Evolutionary conservation across 2,888 invertebrate genomes (phyloP), one percentile per base, ranked within the genome.

Genomic region (Eubasilissa splendida): DNA sequence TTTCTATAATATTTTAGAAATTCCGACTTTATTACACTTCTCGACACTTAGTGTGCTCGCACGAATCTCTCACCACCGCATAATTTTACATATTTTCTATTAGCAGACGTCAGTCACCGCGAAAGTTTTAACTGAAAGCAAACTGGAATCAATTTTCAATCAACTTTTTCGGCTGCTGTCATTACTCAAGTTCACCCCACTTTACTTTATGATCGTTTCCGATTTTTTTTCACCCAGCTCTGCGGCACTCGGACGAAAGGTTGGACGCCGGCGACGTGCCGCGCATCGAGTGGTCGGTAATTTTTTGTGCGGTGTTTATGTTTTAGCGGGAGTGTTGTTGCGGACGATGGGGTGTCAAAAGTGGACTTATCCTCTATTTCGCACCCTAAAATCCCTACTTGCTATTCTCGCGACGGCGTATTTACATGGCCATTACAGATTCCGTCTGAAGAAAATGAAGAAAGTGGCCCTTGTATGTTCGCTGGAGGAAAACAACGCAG

Each of bases 371-470:
- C 31, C 33, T 9, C 50, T 33, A 70, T 8, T 63, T 63, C 8
- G 22, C 11, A 31, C 11, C 0, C 22, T 22, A 11, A 52, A 80
- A 63, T 76, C 80, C 76, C 80, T 54, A 76, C 80, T 73, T 76
- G 80, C 60, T 63, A 80, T 80, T 80, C 76, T 65, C n/a, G 56
- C 70, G 71, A 76, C 56, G 75, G 12, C 68, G 76, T 76, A 74
- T 80, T 80, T 80, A 80, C 80, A 80, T 80, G 76, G 59, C 73
- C 73, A 80, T 80, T 80, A 80, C 76, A 76, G 70, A 80, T 76
- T 80, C 76, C 59, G 71, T 33, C 11, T 68, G 54, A 56, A 70
- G 75, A 76, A 80, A 68, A 76, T 76, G 80, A 76, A 71, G 52
- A 33, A 52, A 60, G 53, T 53, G 63, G 56, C 59, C 63, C 60